Base-by-base conservation (phyloP, 2,113 vertebrate genomes). In the Pithys albifrons region DNA sequence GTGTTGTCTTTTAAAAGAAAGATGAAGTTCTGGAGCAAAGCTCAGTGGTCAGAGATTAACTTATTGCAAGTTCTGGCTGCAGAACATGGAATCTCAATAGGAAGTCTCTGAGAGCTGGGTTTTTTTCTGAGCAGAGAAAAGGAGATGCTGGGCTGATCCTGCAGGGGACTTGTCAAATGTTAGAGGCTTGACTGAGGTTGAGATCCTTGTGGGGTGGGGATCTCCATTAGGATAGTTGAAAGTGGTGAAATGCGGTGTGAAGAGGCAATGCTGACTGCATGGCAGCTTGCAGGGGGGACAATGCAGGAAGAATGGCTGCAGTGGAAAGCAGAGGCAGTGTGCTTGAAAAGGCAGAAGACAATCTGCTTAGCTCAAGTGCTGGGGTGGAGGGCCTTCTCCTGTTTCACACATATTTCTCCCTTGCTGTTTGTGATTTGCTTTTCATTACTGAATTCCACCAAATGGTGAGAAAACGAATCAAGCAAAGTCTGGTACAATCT, bases 271-370 rank as follows among this genome's bases (percentile, higher is more conserved):
- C 81, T 37, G 49, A 66, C 25, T 55, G 35, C 22, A 31, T 19
- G 17, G n/a, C 24, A 51, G 37, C 31, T 59, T 49, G 23, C 0
- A 35, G 20, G 29, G 19, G 48, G 25, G 46, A 14, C 28, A 57
- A 10, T 1, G 7, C 29, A n/a, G 41, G 46, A 88, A 88, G 43
- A 37, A 65, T 11, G n/a, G 9, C 54, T 84, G 54, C 0, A 0
- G 20, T 52, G 16, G 41, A 61, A 74, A 18, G n/a, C 12, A 19
- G 45, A 72, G 76, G 22, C 25, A 28, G 17, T 0, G 0, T 45
- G 71, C 66, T 48, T 79, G 59, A 37, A 46, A 89, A 77, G 37
- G 59, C 31, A 81, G 55, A 48, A 75, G 25, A 28, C 1, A 2
- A 3, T 35, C 29, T 80, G 33, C 51, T 69, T 25, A 43, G 33